These are phyloP conservation scores for Phlogophora meticulosa DNA, from an alignment of 2,888 invertebrate genomes.

Conservation along the genomic window DNA sequence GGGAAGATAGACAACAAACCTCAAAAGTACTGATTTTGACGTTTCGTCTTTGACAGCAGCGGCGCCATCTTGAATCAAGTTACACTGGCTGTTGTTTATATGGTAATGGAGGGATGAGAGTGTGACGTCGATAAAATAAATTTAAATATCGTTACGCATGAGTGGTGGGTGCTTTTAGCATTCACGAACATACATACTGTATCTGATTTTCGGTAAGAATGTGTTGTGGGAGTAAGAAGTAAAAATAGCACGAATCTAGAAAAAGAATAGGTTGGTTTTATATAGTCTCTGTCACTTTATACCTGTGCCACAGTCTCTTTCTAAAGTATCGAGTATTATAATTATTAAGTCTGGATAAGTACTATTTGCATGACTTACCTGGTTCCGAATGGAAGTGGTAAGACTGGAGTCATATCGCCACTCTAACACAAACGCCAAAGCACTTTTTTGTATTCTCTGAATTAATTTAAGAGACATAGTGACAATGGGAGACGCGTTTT, in stretches of 20 bases:
- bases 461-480: slow-evolving; percentile 34
- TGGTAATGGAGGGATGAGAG: slow-evolving; percentile 48
- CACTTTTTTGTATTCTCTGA: slow-evolving; percentile 42
- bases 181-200: background rate
- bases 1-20: background rate
- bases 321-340: background rate
- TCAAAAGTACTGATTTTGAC: slow-evolving; percentile 3
- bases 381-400: background rate
- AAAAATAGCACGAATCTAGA: no score
- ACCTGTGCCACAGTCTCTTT: background rate
- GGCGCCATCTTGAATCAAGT: slow-evolving; percentile 32
- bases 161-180: slow-evolving; percentile 20
- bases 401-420: slow-evolving; percentile 15
- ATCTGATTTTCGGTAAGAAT: slow-evolving; percentile 21
- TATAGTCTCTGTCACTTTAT: no score
- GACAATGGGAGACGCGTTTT: background rate
- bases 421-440: slow-evolving; percentile 36
- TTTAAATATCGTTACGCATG: slow-evolving; percentile 52
- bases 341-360: no score
- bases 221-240: no score
- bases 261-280: no score
- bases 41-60: background rate
- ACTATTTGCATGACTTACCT: slow-evolving; percentile 19
- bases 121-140: slow-evolving; percentile 48
- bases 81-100: slow-evolving; percentile 26